Percentiles rank a stretch among this genome's conserved stretches.
Evolutionary conservation across 2,888 invertebrate genomes (phyloP).

Genomic region (Ypsolopha sequella): DNA sequence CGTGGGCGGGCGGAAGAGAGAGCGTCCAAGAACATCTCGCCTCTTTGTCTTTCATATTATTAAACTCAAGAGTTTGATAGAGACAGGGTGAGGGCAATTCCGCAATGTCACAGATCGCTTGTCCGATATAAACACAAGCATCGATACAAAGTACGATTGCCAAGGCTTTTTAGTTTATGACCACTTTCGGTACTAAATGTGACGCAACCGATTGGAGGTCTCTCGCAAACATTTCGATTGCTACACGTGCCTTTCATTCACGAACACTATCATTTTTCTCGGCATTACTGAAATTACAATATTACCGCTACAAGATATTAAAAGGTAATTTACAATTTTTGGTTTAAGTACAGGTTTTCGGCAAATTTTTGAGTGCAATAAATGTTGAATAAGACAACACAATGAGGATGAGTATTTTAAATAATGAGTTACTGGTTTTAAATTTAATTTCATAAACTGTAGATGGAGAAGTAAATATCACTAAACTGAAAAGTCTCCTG

Average conservation of each 20-base stretch:
- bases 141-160: slow-evolving; percentile 30
- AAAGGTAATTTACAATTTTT: no score
- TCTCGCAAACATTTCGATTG: slow-evolving; percentile 6
- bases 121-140: slow-evolving; percentile 3
- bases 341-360: no score
- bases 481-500: no score
- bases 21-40: slow-evolving; percentile 42
- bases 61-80: slow-evolving; percentile 28
- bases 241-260: slow-evolving; percentile 33
- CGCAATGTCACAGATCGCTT: slow-evolving; percentile 53
- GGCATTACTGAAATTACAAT: neutral
- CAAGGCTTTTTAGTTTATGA: slow-evolving; percentile 60
- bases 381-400: no score
- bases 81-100: slow-evolving; percentile 37
- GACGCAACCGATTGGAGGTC: slow-evolving; percentile 32
- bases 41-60: slow-evolving; percentile 49
- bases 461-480: no score
- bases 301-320: no score
- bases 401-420: no score
- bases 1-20: slow-evolving; percentile 70
- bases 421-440: no score
- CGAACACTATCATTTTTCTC: slow-evolving; percentile 16
- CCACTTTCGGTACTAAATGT: slow-evolving; percentile 53
- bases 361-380: no score
- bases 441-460: no score